Evolutionary conservation across 2,797 vertebrate genomes (phyloP), one percentile per base, ranked within the genome.

Genomic region (Vultur gryphus): DNA sequence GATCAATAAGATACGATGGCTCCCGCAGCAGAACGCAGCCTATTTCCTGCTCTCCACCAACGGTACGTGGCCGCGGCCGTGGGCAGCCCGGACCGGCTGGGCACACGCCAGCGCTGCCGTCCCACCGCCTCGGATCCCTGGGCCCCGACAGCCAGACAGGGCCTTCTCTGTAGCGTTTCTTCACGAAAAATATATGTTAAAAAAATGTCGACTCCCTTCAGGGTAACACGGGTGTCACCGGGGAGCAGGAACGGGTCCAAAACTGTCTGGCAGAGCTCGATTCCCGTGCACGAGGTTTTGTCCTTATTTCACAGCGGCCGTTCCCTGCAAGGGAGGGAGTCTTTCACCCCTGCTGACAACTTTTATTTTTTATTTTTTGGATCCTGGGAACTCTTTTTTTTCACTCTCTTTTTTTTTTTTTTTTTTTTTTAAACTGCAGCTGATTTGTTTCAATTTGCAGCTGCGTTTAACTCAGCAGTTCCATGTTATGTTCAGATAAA

Each of bases 1-100:
- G 98, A 99, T 99, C 98, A 99, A 99, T 93, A 99, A 99, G 98
- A 99, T 99, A 62, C 98, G 99, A 99, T 99, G 99, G 99, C 99
- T 99, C 88, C 99, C 99, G 4, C 99, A 99, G 97, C 99, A 99
- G 97, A 99, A 99, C 4, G 99, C 99, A 20, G 99, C 99, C 37
- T 99, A 99, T 97, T 99, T 99, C 95, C 98, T 99, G 87, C 99
- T 99, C 89, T 99, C 99, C 97, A 99, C 99, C 95, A 99, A 99
- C 4, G 99, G 99, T 99, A 97, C 0, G 98, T 98, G 79, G 14
- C 51, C 1, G 0, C 1, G 15, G 61, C 25, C 7, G 3, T 4
- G 24, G 73, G 85, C 85, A 80, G 65, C 73, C 33, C 2, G 3
- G 46, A 2, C 17, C 4, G 2, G 41, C 31, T 7, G 52, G 46